Percentiles rank a stretch among this genome's conserved stretches.
Conservation (phyloP, 2,113 vertebrate genomes). For the Scopus umbretta region DNA sequence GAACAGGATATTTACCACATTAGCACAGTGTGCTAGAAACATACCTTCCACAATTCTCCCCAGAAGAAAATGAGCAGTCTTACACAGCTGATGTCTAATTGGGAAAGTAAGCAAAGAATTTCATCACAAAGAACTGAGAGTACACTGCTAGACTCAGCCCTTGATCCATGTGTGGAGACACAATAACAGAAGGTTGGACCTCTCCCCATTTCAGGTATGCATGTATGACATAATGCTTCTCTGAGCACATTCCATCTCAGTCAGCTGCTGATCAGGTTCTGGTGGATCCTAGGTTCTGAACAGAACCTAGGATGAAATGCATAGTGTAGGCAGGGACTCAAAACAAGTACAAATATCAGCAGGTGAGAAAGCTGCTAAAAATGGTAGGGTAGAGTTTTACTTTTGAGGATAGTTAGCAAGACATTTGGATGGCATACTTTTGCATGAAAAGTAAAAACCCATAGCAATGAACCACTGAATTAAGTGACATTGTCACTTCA, state of each 20-base stretch:
- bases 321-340: neutral
- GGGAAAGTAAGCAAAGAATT: neutral
- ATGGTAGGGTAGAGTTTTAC: neutral
- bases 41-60: neutral
- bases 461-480: neutral
- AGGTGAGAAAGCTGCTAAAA: neutral
- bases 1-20: neutral
- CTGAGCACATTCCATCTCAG: rapidly evolving
- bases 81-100: neutral
- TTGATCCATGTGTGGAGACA: neutral
- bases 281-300: no score
- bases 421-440: neutral
- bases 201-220: neutral
- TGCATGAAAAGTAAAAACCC: neutral
- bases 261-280: neutral
- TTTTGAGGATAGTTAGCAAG: neutral
- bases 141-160: neutral
- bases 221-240: neutral
- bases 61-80: neutral
- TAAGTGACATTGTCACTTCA: neutral
- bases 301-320: neutral
- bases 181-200: neutral
- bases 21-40: neutral
- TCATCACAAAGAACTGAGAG: neutral
- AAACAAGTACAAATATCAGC: neutral